Evolutionary conservation across 1,140 invertebrate genomes (phyloP).

Genomic region (Aphidius ervi): DNA sequence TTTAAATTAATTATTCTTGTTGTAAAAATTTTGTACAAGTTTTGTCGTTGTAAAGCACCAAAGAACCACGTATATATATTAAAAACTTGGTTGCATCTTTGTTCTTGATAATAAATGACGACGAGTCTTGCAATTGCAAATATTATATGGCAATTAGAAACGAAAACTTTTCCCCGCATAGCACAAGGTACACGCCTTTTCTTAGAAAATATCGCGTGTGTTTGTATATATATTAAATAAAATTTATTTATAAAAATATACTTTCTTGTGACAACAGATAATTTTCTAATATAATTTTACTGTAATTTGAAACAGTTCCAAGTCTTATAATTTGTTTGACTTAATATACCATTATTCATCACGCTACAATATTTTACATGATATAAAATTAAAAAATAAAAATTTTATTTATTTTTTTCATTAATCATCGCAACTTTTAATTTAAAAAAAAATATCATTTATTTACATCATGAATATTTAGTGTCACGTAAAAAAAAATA

Average conservation of each 20-base stretch:
- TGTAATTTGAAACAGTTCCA: constrained; percentile 20
- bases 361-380: neutral
- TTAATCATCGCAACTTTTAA: too few relatives aligned
- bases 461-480: too few relatives aligned
- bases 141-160: constrained; percentile 12
- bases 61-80: too few relatives aligned
- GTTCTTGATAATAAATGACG: too few relatives aligned
- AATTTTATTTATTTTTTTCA: too few relatives aligned
- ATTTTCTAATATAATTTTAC: constrained; percentile 16
- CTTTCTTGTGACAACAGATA: constrained; percentile 15
- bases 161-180: constrained; percentile 10
- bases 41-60: too few relatives aligned
- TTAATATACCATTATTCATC: constrained; percentile 12
- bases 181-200: neutral
- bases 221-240: too few relatives aligned
- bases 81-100: too few relatives aligned
- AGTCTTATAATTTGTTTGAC: constrained; percentile 16
- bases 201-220: constrained; percentile 8
- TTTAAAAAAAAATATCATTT: too few relatives aligned
- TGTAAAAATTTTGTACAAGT: too few relatives aligned
- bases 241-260: neutral
- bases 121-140: constrained; percentile 3
- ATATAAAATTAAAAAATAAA: neutral
- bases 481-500: too few relatives aligned
- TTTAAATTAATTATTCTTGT: too few relatives aligned